Evolutionary conservation across 2,797 vertebrate genomes (phyloP).

Genomic region (Leucoraja ocellata): DNA sequence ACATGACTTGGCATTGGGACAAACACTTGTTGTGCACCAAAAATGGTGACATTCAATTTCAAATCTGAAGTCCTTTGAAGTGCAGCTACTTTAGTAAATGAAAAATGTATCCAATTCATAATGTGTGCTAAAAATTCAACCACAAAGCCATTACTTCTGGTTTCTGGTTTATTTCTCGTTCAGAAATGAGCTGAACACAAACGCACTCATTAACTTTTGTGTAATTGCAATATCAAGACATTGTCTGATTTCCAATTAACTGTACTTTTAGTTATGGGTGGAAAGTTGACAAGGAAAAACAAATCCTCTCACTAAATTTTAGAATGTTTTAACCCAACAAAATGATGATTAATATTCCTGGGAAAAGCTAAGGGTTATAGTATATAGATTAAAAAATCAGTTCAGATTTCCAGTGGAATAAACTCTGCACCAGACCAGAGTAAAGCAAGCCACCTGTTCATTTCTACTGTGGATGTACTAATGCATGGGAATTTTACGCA

Average conservation of each 20-base stretch:
- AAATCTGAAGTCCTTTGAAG: neutral
- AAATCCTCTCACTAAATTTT: neutral
- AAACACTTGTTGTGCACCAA: too few relatives aligned
- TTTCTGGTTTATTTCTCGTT: neutral
- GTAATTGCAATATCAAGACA: neutral
- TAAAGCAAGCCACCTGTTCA: slow-evolving; percentile 12
- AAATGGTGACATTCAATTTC: too few relatives aligned
- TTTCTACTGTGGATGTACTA: neutral
- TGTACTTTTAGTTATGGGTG: neutral
- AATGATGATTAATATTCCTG: neutral
- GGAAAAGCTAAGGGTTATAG: neutral
- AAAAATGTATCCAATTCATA: neutral
- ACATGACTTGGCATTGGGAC: too few relatives aligned
- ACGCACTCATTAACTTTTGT: neutral
- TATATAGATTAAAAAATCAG: neutral
- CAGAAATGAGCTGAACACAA: neutral
- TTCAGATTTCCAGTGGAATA: neutral
- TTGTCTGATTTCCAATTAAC: neutral
- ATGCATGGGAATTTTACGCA: neutral
- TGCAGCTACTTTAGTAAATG: neutral
- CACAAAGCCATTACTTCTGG: neutral
- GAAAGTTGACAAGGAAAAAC: neutral
- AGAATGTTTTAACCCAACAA: neutral
- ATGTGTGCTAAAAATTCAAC: neutral
- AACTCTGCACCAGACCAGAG: neutral